Conservation (phyloP, 2,888 invertebrate genomes). For the Callyntrura sp. region DNA sequence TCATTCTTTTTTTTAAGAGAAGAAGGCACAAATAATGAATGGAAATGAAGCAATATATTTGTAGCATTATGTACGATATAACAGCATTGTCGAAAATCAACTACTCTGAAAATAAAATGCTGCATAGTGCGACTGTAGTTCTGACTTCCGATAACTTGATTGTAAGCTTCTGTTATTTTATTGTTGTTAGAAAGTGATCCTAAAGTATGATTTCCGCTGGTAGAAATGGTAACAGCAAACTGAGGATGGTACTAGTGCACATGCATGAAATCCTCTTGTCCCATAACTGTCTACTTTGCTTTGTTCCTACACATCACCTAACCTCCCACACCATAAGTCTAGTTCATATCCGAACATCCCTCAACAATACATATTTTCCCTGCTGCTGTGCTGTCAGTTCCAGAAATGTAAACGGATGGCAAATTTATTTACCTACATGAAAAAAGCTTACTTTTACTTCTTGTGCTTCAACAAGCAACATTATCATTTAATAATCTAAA, state of each 20-base stretch:
- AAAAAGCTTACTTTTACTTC: conserved; percentile 5
- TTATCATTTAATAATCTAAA: neutral
- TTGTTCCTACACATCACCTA: neutral
- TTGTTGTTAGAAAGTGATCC: too few species aligned
- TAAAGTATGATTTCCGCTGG: too few species aligned
- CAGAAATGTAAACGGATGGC: conserved; percentile 10
- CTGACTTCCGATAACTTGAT: too few species aligned
- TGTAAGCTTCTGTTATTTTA: too few species aligned
- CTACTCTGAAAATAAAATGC: too few species aligned
- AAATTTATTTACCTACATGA: neutral
- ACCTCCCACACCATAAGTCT: neutral
- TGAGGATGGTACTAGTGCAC: neutral
- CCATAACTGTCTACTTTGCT: neutral
- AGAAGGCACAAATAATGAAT: too few species aligned
- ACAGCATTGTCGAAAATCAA: too few species aligned
- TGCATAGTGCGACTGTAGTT: too few species aligned
- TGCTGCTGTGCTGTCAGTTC: conserved; percentile 48
- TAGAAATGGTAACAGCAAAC: neutral
- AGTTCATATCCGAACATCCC: conserved; percentile 25
- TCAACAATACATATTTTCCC: conserved; percentile 11
- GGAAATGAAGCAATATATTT: too few species aligned
- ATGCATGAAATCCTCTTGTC: neutral
- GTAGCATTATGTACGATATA: too few species aligned
- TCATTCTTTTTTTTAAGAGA: too few species aligned
- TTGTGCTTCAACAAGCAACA: conserved; percentile 39